Conservation (phyloP, 1,140 invertebrate species). For the Amphibalanus amphitrite region DNA sequence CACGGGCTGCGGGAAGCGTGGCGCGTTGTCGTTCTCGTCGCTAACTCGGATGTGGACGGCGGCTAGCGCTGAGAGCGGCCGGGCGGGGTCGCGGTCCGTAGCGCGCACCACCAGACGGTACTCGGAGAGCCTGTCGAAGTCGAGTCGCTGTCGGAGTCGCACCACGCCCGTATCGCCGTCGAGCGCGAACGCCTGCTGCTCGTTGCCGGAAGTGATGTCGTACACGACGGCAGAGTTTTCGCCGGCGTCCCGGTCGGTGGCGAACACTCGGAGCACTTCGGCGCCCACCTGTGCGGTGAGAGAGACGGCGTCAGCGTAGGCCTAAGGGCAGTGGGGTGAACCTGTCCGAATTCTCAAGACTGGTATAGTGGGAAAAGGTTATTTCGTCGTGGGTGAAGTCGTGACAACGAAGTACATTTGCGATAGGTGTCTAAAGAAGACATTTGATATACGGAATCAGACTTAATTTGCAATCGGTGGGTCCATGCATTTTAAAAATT, state of each 20-base stretch:
- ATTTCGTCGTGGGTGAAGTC: too few species aligned
- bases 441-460: too few species aligned
- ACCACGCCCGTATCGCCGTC: slow-evolving; percentile 38
- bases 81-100: slow-evolving; percentile 41
- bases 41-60: slow-evolving; percentile 48
- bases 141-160: slow-evolving; percentile 37
- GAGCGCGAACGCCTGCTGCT: slow-evolving; percentile 64
- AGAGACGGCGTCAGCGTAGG: too few species aligned
- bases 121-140: slow-evolving; percentile 40
- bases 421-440: too few species aligned
- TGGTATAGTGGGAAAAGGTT: too few species aligned
- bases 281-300: slow-evolving; percentile 39
- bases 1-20: slow-evolving; percentile 58
- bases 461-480: too few species aligned
- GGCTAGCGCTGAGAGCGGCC: slow-evolving; percentile 47
- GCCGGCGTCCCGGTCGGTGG: slow-evolving; percentile 64
- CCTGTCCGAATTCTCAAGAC: too few species aligned
- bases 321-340: too few species aligned
- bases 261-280: slow-evolving; percentile 58
- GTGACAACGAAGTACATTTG: too few species aligned
- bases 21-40: slow-evolving; percentile 84
- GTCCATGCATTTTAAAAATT: too few species aligned
- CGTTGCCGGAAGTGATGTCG: slow-evolving; percentile 65
- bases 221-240: slow-evolving; percentile 57
- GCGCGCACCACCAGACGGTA: slow-evolving; percentile 36